Percentiles rank a stretch among this genome's conserved stretches.
phyloP scores from a whole-genome alignment of 1,140 invertebrate species.

The Andricus grossulariae region DNA sequence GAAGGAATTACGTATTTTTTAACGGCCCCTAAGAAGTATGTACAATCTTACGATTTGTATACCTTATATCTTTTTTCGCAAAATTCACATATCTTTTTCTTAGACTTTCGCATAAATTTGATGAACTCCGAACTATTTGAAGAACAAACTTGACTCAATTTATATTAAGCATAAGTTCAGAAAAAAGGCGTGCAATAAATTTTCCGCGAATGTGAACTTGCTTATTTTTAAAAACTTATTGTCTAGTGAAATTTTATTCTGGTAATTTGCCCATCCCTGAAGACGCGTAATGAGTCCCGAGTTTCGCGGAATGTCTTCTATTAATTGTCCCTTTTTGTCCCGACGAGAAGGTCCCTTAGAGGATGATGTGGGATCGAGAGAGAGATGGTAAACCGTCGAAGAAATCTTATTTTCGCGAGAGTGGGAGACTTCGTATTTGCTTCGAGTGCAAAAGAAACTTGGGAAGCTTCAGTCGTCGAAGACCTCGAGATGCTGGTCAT shows the following conservation, averaged over 20 bases:
- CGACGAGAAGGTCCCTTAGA: conserved; percentile 21
- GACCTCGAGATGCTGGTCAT: conserved; percentile 38
- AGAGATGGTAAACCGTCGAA: conserved; percentile 4
- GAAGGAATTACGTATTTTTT: too few relatives aligned
- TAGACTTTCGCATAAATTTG: too few relatives aligned
- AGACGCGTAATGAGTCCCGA: conserved; percentile 14
- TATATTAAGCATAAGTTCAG: too few relatives aligned
- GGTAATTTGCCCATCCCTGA: conserved; percentile 20
- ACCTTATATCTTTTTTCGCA: too few relatives aligned
- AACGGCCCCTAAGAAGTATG: too few relatives aligned
- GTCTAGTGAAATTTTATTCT: conserved; percentile 5
- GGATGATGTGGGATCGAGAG: conserved; percentile 1
- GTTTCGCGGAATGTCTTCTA: conserved; percentile 45
- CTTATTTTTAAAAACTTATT: neutral
- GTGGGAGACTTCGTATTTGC: conserved; percentile 42
- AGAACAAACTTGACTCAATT: too few relatives aligned
- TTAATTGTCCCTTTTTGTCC: conserved; percentile 33
- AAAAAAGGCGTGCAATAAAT: too few relatives aligned
- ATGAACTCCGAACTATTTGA: too few relatives aligned
- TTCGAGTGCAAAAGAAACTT: conserved; percentile 37
- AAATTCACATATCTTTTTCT: too few relatives aligned
- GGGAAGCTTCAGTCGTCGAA: conserved; percentile 33
- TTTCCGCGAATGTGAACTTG: too few relatives aligned
- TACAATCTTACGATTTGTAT: too few relatives aligned
- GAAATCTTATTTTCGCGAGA: conserved; percentile 23